These are phyloP conservation scores for Sinotaia quadrata DNA, from an alignment of 2,888 invertebrate genomes.

Conservation along the genomic window DNA sequence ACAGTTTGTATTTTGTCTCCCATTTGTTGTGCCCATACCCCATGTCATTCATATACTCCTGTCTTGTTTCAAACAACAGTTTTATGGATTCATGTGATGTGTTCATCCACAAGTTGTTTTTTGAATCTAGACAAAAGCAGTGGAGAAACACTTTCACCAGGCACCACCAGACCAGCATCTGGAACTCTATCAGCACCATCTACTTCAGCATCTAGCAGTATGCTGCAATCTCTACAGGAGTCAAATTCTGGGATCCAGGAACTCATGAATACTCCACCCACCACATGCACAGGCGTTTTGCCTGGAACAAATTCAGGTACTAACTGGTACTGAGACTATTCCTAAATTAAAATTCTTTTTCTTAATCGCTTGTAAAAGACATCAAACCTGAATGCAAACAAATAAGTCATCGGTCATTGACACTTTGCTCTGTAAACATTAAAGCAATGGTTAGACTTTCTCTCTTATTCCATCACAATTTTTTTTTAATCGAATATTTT, in stretches of 20 bases:
- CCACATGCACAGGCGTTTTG: background rate
- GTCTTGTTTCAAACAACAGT: no score
- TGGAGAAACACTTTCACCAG: slow-evolving; percentile 26
- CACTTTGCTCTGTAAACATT: background rate
- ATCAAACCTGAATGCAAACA: background rate
- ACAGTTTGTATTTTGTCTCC: no score
- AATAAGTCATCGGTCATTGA: background rate
- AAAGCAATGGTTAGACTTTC: background rate
- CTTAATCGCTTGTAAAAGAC: background rate
- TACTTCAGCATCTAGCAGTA: slow-evolving; percentile 25
- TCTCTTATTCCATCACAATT: no score
- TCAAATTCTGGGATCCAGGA: slow-evolving; percentile 35
- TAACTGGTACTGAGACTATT: background rate
- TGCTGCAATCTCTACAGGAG: slow-evolving; percentile 35
- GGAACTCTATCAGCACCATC: slow-evolving; percentile 35
- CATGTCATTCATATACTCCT: no score
- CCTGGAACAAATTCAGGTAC: background rate
- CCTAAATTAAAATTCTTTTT: background rate
- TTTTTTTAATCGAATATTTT: no score
- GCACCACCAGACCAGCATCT: slow-evolving; percentile 34
- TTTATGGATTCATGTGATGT: no score
- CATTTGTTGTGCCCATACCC: no score
- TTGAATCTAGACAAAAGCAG: slow-evolving; percentile 18
- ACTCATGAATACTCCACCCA: background rate
- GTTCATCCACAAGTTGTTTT: no score